Evolutionary conservation across 2,797 vertebrate species (phyloP), one percentile per base, ranked within the genome.

Genomic region (Corythornis leucogaster): DNA sequence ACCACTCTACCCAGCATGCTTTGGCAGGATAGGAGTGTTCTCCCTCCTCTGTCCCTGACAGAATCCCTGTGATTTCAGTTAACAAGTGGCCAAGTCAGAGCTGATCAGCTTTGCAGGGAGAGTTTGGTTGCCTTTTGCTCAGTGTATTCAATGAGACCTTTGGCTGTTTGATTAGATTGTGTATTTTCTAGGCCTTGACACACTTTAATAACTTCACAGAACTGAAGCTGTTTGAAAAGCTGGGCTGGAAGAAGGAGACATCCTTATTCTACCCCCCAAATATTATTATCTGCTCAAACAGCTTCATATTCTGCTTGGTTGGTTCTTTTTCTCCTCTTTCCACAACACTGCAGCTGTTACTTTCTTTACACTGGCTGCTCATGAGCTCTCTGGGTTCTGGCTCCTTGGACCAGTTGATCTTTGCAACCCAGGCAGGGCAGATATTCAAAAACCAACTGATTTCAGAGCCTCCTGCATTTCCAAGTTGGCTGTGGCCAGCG

Each of bases 311-410:
- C 33, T 40, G 66, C 6, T 38, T 40, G 26, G 7, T 30, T 68
- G 48, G 15, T 33, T 35, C 30, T 10, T 17, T 16, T 54, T 67
- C 50, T n/a, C 35, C 20, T 57, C 14, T 51, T 59, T 40, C 80
- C 2, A 0, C 57, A 55, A 3, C 20, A 1, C 63, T 8, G 7
- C 22, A 46, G 30, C 46, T 61, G 13, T 38, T 40, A 7, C 53
- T 80, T 31, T 7, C n/a, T 69, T 76, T 17, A 38, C n/a, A 26
- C 28, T 66, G 0, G 0, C 31, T 54, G 5, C 24, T 54, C 26
- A 19, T 43, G 68, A 57, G 30, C 3, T 67, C 63, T 57, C 55
- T 57, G 61, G 48, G 18, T 17, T 89, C 86, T 50, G 42, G 51
- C 48, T 33, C 55, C 4, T 3, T 20, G 30, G 40, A 16, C 26